Evolutionary conservation across 2,797 vertebrate species (phyloP).

Genomic region (Labroides dimidiatus): DNA sequence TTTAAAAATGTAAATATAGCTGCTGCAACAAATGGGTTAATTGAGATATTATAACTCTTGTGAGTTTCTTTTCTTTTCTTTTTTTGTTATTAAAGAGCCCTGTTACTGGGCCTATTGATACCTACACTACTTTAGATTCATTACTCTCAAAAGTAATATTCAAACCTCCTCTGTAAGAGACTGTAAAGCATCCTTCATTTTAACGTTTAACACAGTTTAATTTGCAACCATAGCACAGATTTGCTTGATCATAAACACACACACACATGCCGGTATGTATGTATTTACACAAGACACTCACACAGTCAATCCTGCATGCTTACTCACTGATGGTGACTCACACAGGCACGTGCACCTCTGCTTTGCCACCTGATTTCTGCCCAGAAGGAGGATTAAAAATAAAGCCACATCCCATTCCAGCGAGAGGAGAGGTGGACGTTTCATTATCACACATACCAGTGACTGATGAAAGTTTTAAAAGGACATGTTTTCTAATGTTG

Average conservation of each 20-base stretch:
- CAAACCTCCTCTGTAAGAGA: background rate
- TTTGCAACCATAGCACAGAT: background rate
- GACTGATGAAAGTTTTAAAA: background rate
- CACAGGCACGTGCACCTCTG: slow-evolving; percentile 46
- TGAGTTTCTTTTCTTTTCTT: background rate
- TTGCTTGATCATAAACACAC: background rate
- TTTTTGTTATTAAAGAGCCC: background rate
- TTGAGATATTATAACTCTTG: slow-evolving; percentile 15
- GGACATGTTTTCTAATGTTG: background rate
- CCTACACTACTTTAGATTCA: background rate
- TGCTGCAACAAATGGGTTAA: slow-evolving; percentile 15
- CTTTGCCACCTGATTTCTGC: slow-evolving; percentile 52
- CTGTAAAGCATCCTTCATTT: background rate
- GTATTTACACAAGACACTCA: background rate
- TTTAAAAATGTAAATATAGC: slow-evolving; percentile 59
- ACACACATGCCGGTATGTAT: slow-evolving; percentile 2
- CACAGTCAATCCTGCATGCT: background rate
- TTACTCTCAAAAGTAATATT: too few relatives aligned
- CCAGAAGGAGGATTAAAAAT: slow-evolving; percentile 53
- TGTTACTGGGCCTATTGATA: background rate
- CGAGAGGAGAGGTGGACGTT: slow-evolving; percentile 37
- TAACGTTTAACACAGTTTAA: background rate
- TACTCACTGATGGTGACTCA: slow-evolving; percentile 45
- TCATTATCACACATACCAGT: slow-evolving; percentile 21
- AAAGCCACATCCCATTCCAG: slow-evolving; percentile 57